Evolutionary conservation across 92 coral and sea anemone genomes (phyloP), one percentile per base, ranked within the genome.

Genomic region (Chrysogorgia sp.): DNA sequence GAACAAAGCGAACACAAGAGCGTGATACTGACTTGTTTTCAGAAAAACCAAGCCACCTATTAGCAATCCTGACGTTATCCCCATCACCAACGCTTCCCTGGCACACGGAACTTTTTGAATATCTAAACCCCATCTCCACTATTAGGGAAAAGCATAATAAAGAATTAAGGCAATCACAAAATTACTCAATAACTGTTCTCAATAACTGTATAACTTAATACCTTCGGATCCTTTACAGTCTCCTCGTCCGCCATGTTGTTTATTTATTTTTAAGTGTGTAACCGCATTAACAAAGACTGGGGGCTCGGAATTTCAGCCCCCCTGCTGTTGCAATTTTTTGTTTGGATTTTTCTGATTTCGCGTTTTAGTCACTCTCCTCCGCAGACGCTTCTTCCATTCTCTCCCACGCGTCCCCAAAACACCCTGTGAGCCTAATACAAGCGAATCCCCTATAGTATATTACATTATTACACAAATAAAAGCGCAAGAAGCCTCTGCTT

Each of bases 11-110:
- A 28, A 6, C 17, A 34, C 10, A 4, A 37, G 43, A 5, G n/a
- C n/a, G n/a, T n/a, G n/a, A 25, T n/a, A 83, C 98, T 92, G 35
- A 94, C 98, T 89, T 63, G 97, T 86, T 84, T 86, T 91, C 0
- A 94, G 40, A 80, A 89, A 94, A 45, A 85, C 88, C 33, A 85
- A 81, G 26, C 65, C 64, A 0, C 96, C 97, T 67, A 80, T 47
- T 10, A 82, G 68, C 30, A 92, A 41, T 9, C 98, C 96, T 1
- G 96, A 93, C 10, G 75, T 80, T 28, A 94, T 94, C 2, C 98
- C 98, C 61, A 89, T 83, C 67, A 91, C 13, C 34, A 94, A 83
- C 13, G 97, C 86, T 40, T 94, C 96, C 21, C 97, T 88, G 13
- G 92, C 93, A 56, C 98, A 94, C 3, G 97, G 97, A 1, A 90